Conservation (phyloP, 2,888 invertebrate species). For the Crioceris asparagi region DNA sequence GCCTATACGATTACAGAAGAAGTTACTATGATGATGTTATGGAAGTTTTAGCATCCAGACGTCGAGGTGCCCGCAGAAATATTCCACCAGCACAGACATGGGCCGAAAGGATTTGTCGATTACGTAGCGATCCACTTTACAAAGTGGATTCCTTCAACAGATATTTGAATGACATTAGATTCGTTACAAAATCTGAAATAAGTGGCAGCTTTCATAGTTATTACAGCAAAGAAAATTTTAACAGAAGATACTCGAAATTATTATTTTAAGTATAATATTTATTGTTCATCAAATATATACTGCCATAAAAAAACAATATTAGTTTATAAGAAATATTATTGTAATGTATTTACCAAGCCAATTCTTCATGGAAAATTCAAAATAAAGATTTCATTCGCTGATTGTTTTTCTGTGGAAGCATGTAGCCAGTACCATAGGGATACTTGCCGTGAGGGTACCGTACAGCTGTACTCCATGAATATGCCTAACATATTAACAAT, state of each 20-base stretch:
- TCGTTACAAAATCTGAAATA: slow-evolving; percentile 50
- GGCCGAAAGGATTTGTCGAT: slow-evolving; percentile 65
- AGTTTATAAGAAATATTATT: no score
- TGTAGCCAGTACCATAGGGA: no score
- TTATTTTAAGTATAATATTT: slow-evolving; percentile 10
- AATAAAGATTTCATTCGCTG: no score
- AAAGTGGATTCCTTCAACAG: slow-evolving; percentile 20
- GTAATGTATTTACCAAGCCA: no score
- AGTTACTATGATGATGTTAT: slow-evolving; percentile 75
- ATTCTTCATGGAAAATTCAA: no score
- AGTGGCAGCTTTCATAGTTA: slow-evolving; percentile 54
- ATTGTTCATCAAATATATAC: no score
- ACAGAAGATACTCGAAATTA: slow-evolving; percentile 47
- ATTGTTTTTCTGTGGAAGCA: no score
- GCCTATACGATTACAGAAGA: slow-evolving; percentile 67
- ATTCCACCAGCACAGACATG: slow-evolving; percentile 67
- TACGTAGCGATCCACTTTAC: slow-evolving; percentile 41
- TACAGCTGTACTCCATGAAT: no score
- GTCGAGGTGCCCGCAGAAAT: slow-evolving; percentile 51
- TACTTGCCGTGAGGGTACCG: no score
- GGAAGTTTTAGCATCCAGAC: slow-evolving; percentile 61
- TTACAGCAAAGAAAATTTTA: slow-evolving; percentile 58
- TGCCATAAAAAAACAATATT: no score
- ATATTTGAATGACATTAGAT: slow-evolving; percentile 26
- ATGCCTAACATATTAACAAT: no score